Base-by-base conservation (phyloP, 2,888 invertebrate species). In the Mesochorus sp. region DNA sequence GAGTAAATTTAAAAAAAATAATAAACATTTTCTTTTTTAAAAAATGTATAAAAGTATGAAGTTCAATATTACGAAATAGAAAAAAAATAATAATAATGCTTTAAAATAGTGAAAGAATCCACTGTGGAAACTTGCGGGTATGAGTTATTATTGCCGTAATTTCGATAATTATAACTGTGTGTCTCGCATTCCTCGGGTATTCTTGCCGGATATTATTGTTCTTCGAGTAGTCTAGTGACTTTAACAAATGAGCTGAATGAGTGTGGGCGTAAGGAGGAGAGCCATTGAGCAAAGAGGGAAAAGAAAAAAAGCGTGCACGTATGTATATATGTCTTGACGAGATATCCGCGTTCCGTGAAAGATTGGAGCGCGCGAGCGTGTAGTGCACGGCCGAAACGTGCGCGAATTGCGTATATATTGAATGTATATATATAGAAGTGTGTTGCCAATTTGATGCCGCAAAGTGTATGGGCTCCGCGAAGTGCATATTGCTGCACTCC, bases 191-290 rank as follows among this genome's bases (percentile, higher is more conserved):
- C 47, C 67, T 21, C 19, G 31, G 28, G 31, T 31, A 44, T 39
- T 31, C 10, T 39, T 62, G 19, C 49, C 42, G 17, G 14, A 49
- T 47, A 14, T 44, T 26, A 12, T 47, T 68, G 77, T 68, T 74
- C 47, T 74, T 78, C 76, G 59, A 75, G 79, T n/a, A 80, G 68
- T 66, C 76, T 80, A 71, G 68, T 62, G 72, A 80, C 62, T 71
- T 72, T 62, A 76, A 81, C 81, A 81, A 83, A 81, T 79, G 64
- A 75, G 72, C 68, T 51, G 61, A 24, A 71, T 62, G 28, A 77
- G 34, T 10, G 53, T 47, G n/a, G 37, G n/a, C 31, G 6, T 1
- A 24, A 68, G 47, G 19, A 21, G 24, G 14, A 6, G 2, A 14
- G 0, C 4, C 5, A 64, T 37, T 19, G 1, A 59, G 31, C 10